These are phyloP conservation scores for Phasia obesa DNA, from an alignment of 2,888 invertebrate genomes.

Conservation along the genomic window DNA sequence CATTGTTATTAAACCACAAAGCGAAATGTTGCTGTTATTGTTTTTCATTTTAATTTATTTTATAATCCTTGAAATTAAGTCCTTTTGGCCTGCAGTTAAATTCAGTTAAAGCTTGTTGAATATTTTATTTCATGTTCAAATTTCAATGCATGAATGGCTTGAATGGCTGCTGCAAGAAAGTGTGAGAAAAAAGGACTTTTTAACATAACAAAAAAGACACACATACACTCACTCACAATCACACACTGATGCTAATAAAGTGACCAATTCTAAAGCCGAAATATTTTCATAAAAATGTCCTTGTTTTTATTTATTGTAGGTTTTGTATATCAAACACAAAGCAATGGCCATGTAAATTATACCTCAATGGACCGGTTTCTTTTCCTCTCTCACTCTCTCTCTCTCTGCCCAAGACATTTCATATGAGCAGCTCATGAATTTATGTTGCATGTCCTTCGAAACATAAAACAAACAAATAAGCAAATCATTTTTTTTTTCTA, in stretches of 20 bases:
- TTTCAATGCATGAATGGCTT: conserved; percentile 54
- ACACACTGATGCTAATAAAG: conserved; percentile 12
- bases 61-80: conserved; percentile 63
- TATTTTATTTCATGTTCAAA: conserved; percentile 56
- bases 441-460: conserved; percentile 50
- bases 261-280: conserved; percentile 49
- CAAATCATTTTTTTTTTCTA: conserved; percentile 42
- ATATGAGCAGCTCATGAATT: neutral
- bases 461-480: conserved; percentile 33
- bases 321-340: conserved; percentile 40
- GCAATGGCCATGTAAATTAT: conserved; percentile 55
- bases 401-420: neutral
- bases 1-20: conserved; percentile 31
- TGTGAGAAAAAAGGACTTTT: conserved; percentile 12
- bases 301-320: conserved; percentile 54
- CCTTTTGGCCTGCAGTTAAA: conserved; percentile 58
- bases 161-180: conserved; percentile 46
- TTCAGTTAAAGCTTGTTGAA: conserved; percentile 55
- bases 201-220: neutral
- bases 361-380: conserved; percentile 53
- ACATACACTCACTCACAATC: neutral
- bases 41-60: conserved; percentile 42
- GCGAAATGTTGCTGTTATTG: neutral
- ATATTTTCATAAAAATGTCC: conserved; percentile 50
- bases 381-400: neutral